Evolutionary conservation across 1,140 invertebrate genomes (phyloP).

Genomic region (Zeugodacus cucurbitae): DNA sequence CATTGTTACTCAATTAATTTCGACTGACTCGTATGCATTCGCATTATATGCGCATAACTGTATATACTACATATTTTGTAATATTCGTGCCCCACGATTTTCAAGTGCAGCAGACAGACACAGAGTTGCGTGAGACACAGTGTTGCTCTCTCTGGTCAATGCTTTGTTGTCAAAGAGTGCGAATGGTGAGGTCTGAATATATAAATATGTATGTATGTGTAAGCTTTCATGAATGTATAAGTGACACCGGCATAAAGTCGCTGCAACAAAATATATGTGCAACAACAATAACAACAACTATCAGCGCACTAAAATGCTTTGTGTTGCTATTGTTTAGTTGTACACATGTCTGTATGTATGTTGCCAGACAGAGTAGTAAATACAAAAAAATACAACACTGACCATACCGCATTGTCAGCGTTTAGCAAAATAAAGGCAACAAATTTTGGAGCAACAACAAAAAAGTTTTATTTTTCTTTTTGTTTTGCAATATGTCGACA

Average conservation of each 20-base stretch:
- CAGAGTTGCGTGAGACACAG: too few relatives aligned
- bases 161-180: too few relatives aligned
- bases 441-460: not conserved
- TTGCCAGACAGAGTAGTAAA: not conserved
- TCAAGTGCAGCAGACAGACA: too few relatives aligned
- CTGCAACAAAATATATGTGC: not conserved
- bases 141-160: too few relatives aligned
- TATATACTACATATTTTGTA: too few relatives aligned
- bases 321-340: not conserved
- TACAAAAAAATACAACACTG: not conserved
- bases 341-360: not conserved
- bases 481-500: not conserved
- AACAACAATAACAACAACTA: not conserved
- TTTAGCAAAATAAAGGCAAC: not conserved
- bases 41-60: too few relatives aligned
- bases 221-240: not conserved
- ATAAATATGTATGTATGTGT: not conserved
- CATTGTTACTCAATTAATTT: too few relatives aligned
- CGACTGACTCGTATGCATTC: too few relatives aligned
- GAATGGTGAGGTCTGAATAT: too few relatives aligned
- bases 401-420: not conserved
- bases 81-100: too few relatives aligned
- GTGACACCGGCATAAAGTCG: not conserved
- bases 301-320: not conserved
- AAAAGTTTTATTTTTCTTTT: not conserved